Evolutionary conservation across 2,113 vertebrate genomes (phyloP), one percentile per base, ranked within the genome.

Genomic region (Notarius quadriscutis): DNA sequence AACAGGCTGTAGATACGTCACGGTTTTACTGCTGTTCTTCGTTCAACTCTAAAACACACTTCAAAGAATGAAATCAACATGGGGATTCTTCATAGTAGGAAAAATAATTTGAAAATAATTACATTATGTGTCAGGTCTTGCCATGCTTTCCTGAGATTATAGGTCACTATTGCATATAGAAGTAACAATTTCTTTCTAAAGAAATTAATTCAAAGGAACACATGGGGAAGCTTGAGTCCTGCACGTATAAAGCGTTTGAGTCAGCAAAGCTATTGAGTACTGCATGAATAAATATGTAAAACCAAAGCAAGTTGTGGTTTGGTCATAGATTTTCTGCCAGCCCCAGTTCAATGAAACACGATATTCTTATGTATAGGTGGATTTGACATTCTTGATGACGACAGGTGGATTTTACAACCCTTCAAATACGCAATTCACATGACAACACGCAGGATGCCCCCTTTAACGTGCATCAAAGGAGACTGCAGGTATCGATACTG

Each of bases 1-100:
- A 87, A 27, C 55, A 86, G 72, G 48, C 69, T 72, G 57, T 71
- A 80, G 30, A 88, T 27, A 79, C 86, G 53, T 79, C 72, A 51
- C 48, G 62, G 72, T 84, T 88, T 78, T 69, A 75, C 41, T 77
- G 57, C 11, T 57, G 25, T 55, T 65, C 60, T 48, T 75, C 69
- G 58, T 77, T 4, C n/a, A 86, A 80, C 22, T 65, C 48, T 30
- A 60, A 30, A 75, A 67, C 55, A 69, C 5, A 81, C 18, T 72
- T 65, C 18, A 48, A 14, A 57, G 20, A 27, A 78, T 27, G 2
- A 81, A 48, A 7, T 51, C 60, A 67, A 8, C 81, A 83, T 67
- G 60, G 5, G 48, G 27, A 27, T 34, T 55, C 27, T 41, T 41
- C 22, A 22, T 22, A 34, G 62, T 53, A 69, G 20, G 8, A 30